Base-by-base conservation (phyloP, 2,797 vertebrate species). In the Hypotaenidia okinawae region DNA sequence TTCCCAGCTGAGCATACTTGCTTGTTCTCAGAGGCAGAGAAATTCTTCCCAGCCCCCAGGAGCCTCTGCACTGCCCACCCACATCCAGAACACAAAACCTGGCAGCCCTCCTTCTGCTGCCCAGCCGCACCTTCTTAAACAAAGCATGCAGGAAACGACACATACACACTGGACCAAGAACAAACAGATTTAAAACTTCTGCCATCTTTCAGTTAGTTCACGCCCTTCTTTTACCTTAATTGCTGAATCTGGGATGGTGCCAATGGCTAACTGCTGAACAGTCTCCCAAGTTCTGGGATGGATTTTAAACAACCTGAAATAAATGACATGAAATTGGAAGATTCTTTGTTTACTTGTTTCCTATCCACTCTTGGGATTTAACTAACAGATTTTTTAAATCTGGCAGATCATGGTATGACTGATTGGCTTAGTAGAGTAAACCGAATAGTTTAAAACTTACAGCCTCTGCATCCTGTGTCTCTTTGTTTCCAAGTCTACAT, bases 171-270 rank as follows among this genome's bases (percentile, higher is more conserved):
- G 78, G 75, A 85, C 72, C 30, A 23, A 95, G 89, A 92, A 75
- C 75, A 93, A 91, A 94, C 33, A 77, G 47, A 80, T 78, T 57
- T 64, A 58, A 87, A 63, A 51, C 51, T 93, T 85, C 68, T 94
- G 41, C 68, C 43, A 21, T 58, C 64, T 87, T 91, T 77, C 72
- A 61, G 52, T 45, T 49, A 49, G 84, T 57, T 87, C 84, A 94
- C 84, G 76, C 82, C 75, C 68, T 92, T 49, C 66, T 91, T 85
- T 77, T 83, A 43, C 76, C 21, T 87, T 83, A 70, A 73, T 92
- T 87, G 49, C 49, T 83, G 35, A 17, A 74, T 57, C 33, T 77
- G 75, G 57, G 9, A 1, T 57, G 63, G 32, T 93, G 75, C 68
- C 84, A 92, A 5, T 35, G 41, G 41, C 59, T 75, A 76, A 61